Evolutionary conservation across 2,888 invertebrate genomes (phyloP).

Genomic region (Lycophotia porphyrea): DNA sequence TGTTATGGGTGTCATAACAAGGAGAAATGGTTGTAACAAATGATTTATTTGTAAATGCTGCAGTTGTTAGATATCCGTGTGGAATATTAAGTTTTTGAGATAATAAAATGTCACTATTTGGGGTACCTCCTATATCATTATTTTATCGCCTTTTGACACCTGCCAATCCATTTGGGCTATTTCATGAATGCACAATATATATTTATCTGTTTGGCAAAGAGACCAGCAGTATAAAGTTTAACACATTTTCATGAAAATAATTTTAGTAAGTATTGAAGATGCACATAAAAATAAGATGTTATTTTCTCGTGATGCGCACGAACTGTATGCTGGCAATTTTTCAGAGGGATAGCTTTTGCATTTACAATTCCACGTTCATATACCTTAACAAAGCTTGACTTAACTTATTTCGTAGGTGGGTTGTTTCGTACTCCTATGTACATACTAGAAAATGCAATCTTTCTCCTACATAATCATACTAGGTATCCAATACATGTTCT

Average conservation of each 20-base stretch:
- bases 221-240: neutral
- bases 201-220: conserved; percentile 1
- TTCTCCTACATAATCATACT: neutral
- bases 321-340: conserved; percentile 35
- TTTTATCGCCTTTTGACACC: conserved; percentile 13
- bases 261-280: conserved; percentile 4
- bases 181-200: conserved; percentile 3
- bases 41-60: conserved; percentile 35
- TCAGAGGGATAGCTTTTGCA: conserved; percentile 17
- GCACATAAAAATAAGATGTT: conserved; percentile 18
- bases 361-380: conserved; percentile 33
- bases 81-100: conserved; percentile 18
- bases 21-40: conserved; percentile 30
- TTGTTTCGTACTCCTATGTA: too few species aligned
- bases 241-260: conserved; percentile 13
- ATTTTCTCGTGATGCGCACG: conserved; percentile 27
- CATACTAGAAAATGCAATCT: neutral
- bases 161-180: neutral
- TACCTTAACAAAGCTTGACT: conserved; percentile 18
- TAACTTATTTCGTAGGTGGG: conserved; percentile 10
- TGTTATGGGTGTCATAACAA: conserved; percentile 36
- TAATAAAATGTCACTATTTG: conserved; percentile 30
- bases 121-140: conserved; percentile 1
- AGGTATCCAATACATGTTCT: neutral
- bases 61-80: conserved; percentile 25